Base-by-base conservation (phyloP, 2,888 invertebrate genomes). In the Megastigmus dorsalis region DNA sequence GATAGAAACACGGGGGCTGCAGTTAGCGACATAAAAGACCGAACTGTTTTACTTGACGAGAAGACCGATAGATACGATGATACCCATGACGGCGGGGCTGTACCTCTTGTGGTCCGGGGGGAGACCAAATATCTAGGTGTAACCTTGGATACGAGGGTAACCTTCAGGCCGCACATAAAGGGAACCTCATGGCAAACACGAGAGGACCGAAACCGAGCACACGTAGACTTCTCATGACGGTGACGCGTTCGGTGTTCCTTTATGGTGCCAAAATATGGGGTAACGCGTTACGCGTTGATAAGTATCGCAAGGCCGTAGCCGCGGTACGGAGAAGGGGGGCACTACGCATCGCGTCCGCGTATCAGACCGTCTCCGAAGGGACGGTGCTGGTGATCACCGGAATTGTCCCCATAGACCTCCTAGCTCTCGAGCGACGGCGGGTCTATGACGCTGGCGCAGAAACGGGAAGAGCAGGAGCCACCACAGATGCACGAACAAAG, bases 321-420 rank as follows among this genome's bases (percentile, higher is more conserved):
- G 78, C 77, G 13, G 55, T 80, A 7, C 33, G 77, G 62, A 59
- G 73, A 15, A 63, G 76, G 13, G 76, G 78, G 45, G 69, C 79
- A 4, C 80, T 79, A 50, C 63, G 79, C 20, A 81, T 79, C 10
- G 79, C n/a, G n/a, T n/a, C n/a, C n/a, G n/a, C n/a, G n/a, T n/a
- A n/a, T n/a, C n/a, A n/a, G n/a, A n/a, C n/a, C n/a, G n/a, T 79
- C 2, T 79, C 79, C 0, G 77, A 75, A 18, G 65, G 65, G 9
- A 78, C 79, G 9, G 67, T 78, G 4, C 50, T 75, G 33, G 74
- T 77, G 41, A 65, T 81, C 13, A 77, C 78, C 20, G 72, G 78
- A 13, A 70, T 77, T 45, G 57, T 76, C 1, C 78, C 79, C 4
- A 76, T 80, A 30, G 73, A 74, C 65, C 41, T 75, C n/a, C 6